Base-by-base conservation (phyloP, 2,113 vertebrate species). In the Pao palembangensis region DNA sequence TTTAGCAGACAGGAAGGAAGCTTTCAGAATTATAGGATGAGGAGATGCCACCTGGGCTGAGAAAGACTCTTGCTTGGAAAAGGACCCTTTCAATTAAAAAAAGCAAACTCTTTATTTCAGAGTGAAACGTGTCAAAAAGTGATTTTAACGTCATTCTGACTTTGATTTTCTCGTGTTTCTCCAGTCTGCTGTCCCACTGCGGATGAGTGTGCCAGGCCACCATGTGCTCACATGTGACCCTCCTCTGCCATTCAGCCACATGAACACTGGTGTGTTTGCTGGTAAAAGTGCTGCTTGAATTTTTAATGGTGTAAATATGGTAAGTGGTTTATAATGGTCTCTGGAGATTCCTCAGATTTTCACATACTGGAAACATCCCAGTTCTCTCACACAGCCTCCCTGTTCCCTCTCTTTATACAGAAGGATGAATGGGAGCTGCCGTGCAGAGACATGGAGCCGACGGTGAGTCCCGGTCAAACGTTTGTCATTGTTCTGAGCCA, bases 1-100 rank as follows among this genome's bases (percentile, higher is more conserved):
- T 83, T 83, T 87, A 77, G 76, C 53, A 71, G 79, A 82, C 81
- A 89, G 89, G 89, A 89, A 90, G 86, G 88, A 90, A 88, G 85
- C 71, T 75, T 81, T 90, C 71, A 69, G 67, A 76, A 84, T 83
- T 80, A 81, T 72, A 79, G 80, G 78, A 81, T 81, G 80, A 67
- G 71, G 42, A 8, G 47, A 47, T 52, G 53, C 62, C 48, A 65
- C 42, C 50, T 38, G 34, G 34, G 34, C 34, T 38, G 34, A 38
- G 8, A 38, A 38, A 38, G 34, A 38, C 34, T 38, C 8, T 38
- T 38, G 44, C n/a, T n/a, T n/a, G 44, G 16, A 47, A 16, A 47
- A 1, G 44, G n/a, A n/a, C 16, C 2, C 3, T 17, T 69, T 73
- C 73, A 64, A 75, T 64, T 75, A 18, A 34, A 61, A 64, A 46